Conservation (phyloP, 2,888 invertebrate genomes). For the Drosophila formosana region DNA sequence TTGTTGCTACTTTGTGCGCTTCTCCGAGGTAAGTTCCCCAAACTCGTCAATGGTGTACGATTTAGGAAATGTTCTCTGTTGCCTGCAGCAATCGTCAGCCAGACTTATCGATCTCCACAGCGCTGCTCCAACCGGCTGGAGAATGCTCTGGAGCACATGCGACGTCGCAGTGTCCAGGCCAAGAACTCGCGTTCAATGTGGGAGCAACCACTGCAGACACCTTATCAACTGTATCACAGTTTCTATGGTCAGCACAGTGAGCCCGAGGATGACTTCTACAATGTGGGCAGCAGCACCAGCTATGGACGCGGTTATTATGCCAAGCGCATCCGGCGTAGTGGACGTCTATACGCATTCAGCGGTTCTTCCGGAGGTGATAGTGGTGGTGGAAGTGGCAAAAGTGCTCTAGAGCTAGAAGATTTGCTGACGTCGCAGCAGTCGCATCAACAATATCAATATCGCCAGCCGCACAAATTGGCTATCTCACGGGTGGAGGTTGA, state of each 20-base stretch:
- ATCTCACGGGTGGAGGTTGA: conserved; percentile 81
- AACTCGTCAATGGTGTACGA: not conserved
- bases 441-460: conserved; percentile 52
- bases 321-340: conserved; percentile 68
- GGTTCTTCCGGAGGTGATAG: conserved; percentile 35
- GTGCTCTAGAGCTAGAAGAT: conserved; percentile 66
- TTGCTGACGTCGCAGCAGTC: conserved; percentile 51
- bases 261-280: conserved; percentile 73
- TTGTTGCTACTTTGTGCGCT: conserved; percentile 39
- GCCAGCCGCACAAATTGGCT: conserved; percentile 76
- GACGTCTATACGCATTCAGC: conserved; percentile 49
- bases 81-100: conserved; percentile 50
- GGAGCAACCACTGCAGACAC: conserved; percentile 75
- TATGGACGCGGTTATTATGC: conserved; percentile 70
- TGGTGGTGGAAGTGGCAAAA: conserved; percentile 36
- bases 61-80: not conserved
- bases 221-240: conserved; percentile 83
- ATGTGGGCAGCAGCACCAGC: conserved; percentile 46
- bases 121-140: conserved; percentile 89
- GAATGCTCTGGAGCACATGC: conserved; percentile 89
- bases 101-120: conserved; percentile 85
- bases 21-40: conserved; percentile 49
- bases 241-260: conserved; percentile 80
- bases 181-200: conserved; percentile 77
- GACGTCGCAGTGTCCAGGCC: conserved; percentile 79